Conservation (phyloP, 1,140 invertebrate genomes). For the Danaus melanippus region DNA sequence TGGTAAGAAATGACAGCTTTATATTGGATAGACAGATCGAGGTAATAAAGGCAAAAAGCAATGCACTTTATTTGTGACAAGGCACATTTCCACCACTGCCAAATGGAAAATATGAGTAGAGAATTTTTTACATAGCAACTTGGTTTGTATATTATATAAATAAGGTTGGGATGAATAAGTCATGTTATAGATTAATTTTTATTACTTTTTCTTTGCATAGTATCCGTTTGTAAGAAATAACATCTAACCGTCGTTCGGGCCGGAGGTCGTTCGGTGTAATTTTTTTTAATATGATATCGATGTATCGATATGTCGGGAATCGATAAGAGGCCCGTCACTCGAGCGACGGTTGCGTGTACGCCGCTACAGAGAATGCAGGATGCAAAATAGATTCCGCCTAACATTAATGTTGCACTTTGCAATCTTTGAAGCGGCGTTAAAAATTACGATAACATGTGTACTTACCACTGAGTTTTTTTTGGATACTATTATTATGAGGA, state of each 20-base stretch:
- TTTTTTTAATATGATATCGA: conserved; percentile 16
- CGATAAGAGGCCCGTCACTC: conserved; percentile 10
- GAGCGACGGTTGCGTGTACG: conserved; percentile 31
- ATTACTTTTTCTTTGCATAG: conserved; percentile 62
- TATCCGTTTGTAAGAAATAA: conserved; percentile 55
- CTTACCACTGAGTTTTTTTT: conserved; percentile 54
- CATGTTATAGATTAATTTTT: conserved; percentile 67
- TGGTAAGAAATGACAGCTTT: conserved; percentile 64
- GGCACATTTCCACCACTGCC: conserved; percentile 73
- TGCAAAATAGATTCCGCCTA: conserved; percentile 68
- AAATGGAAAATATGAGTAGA: conserved; percentile 52
- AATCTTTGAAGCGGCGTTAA: conserved; percentile 60
- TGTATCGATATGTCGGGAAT: conserved; percentile 5
- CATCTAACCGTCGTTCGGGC: conserved; percentile 34
- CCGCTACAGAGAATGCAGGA: conserved; percentile 60
- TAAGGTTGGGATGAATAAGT: conserved; percentile 62
- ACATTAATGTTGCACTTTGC: conserved; percentile 62
- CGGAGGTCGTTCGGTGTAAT: conserved; percentile 25
- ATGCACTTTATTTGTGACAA: conserved; percentile 62
- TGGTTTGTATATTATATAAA: conserved; percentile 62
- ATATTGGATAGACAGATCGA: conserved; percentile 55
- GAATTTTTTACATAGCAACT: conserved; percentile 45
- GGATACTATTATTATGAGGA: conserved; percentile 61
- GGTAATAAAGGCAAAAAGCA: conserved; percentile 35
- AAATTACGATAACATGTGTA: conserved; percentile 49